Percentiles rank a stretch among this genome's conserved stretches.
Evolutionary conservation across 2,113 vertebrate species (phyloP).

Genomic region (Ophthalmolycus amberensis): DNA sequence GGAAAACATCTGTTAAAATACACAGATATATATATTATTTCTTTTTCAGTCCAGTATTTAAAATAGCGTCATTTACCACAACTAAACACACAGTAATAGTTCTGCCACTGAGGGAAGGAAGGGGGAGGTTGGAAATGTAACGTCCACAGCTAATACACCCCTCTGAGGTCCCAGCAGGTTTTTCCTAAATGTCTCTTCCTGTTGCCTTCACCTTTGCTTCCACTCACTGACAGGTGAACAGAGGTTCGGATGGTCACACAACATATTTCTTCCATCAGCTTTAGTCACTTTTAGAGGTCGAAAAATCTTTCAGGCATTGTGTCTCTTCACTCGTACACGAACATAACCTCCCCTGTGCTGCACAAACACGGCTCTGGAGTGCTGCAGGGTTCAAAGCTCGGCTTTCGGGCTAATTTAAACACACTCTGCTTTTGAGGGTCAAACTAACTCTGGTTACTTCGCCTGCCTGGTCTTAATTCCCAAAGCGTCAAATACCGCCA

Average conservation of each 20-base stretch:
- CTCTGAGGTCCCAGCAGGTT: conserved; percentile 39
- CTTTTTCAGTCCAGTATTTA: conserved; percentile 79
- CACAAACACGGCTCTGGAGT: not conserved
- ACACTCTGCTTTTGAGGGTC: not conserved
- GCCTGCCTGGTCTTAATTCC: not conserved
- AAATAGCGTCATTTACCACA: conserved; percentile 82
- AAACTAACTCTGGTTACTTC: not conserved
- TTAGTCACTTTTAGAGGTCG: conserved; percentile 51
- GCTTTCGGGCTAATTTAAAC: conserved; percentile 16
- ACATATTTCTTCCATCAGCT: not conserved
- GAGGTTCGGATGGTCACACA: not conserved
- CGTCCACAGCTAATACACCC: conserved; percentile 29
- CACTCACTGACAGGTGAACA: conserved; percentile 3
- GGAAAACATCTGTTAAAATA: conserved; percentile 83
- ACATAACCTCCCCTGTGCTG: not conserved
- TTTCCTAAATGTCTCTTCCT: conserved; percentile 17
- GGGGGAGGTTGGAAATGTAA: conserved; percentile 41
- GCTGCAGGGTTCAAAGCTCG: conserved; percentile 13
- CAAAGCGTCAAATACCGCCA: not conserved
- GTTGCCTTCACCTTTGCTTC: not conserved
- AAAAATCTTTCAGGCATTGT: conserved; percentile 17
- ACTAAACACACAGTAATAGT: conserved; percentile 77
- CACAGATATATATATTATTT: conserved; percentile 71
- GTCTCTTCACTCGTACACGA: conserved; percentile 3
- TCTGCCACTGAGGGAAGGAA: conserved; percentile 57